These are phyloP conservation scores for Gnatocerus cornutus DNA, from an alignment of 2,888 invertebrate genomes.

Conservation along the genomic window DNA sequence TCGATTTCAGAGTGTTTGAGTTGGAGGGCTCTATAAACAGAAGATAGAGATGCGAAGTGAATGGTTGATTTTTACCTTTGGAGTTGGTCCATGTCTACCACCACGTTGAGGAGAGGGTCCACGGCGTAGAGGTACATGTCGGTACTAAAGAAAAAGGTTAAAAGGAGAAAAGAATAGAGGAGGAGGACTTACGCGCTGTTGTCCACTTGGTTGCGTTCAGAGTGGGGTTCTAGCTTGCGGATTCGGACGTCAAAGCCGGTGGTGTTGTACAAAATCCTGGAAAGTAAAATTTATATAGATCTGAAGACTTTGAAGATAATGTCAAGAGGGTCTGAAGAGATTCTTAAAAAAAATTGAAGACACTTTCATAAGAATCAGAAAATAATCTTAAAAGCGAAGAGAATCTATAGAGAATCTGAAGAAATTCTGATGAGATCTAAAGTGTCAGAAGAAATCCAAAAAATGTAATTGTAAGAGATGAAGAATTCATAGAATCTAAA, in stretches of 20 bases:
- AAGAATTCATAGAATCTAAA: too few relatives aligned
- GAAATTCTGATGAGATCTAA: too few relatives aligned
- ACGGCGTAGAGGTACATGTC: slow-evolving; percentile 91
- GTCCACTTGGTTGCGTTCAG: slow-evolving; percentile 78
- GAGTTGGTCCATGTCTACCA: slow-evolving; percentile 85
- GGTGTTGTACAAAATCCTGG: slow-evolving; percentile 79
- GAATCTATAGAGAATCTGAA: too few relatives aligned
- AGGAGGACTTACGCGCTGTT: slow-evolving; percentile 76
- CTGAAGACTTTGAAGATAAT: too few relatives aligned
- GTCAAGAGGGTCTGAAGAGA: too few relatives aligned
- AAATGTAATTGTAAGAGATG: too few relatives aligned
- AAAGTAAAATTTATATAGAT: too few relatives aligned
- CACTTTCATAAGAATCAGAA: too few relatives aligned
- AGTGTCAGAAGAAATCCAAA: too few relatives aligned
- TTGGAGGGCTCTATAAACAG: slow-evolving; percentile 75
- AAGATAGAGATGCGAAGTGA: slow-evolving; percentile 16
- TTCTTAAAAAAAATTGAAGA: too few relatives aligned
- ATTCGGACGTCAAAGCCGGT: slow-evolving; percentile 87
- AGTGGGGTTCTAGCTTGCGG: slow-evolving; percentile 84
- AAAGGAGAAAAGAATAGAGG: not conserved
- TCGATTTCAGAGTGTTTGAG: slow-evolving; percentile 77
- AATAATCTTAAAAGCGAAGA: too few relatives aligned
- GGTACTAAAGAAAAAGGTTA: slow-evolving; percentile 79
- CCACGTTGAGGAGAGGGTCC: slow-evolving; percentile 85
- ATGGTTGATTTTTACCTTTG: slow-evolving; percentile 77